A percentile compares a stretch with the other conserved stretches of the same genome.
These are phyloP conservation scores for Rachycentron canadum DNA, from an alignment of 2,797 vertebrate species.

Conservation along the genomic window DNA sequence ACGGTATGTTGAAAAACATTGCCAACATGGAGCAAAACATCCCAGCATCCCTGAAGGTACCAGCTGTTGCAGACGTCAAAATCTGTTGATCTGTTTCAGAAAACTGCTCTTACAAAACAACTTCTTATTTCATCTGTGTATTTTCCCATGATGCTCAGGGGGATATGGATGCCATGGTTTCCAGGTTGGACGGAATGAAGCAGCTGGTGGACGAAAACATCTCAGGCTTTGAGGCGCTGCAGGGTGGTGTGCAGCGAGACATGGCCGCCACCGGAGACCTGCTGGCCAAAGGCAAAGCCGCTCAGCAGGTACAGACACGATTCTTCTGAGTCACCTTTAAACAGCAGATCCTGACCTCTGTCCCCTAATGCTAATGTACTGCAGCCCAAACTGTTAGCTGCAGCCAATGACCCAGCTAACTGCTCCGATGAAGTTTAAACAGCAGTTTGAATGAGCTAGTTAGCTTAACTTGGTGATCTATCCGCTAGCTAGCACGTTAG, in stretches of 20 bases:
- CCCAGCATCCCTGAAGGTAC: slow-evolving; percentile 74
- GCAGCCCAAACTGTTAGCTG: no score
- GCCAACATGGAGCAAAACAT: slow-evolving; percentile 66
- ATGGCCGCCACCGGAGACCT: slow-evolving; percentile 45
- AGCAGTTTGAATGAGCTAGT: no score
- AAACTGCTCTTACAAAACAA: neutral
- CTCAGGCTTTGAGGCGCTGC: slow-evolving; percentile 50
- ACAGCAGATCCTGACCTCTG: no score
- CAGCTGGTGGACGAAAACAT: slow-evolving; percentile 41
- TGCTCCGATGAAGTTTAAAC: no score
- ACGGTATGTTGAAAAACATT: slow-evolving; percentile 73
- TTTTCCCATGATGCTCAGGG: slow-evolving; percentile 52
- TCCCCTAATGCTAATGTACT: no score
- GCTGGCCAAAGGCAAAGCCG: slow-evolving; percentile 58
- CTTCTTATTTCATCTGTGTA: neutral
- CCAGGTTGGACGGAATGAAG: slow-evolving; percentile 60
- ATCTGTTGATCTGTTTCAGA: no score
- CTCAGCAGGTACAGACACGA: slow-evolving; percentile 71
- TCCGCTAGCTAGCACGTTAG: no score
- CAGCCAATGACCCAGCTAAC: no score
- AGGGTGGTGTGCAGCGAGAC: slow-evolving; percentile 35
- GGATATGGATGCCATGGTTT: slow-evolving; percentile 52
- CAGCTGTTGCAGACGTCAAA: neutral
- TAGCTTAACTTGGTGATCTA: no score
- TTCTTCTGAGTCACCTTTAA: neutral